Base-by-base conservation (phyloP, 2,113 vertebrate species). In the Datnioides undecimradiatus region DNA sequence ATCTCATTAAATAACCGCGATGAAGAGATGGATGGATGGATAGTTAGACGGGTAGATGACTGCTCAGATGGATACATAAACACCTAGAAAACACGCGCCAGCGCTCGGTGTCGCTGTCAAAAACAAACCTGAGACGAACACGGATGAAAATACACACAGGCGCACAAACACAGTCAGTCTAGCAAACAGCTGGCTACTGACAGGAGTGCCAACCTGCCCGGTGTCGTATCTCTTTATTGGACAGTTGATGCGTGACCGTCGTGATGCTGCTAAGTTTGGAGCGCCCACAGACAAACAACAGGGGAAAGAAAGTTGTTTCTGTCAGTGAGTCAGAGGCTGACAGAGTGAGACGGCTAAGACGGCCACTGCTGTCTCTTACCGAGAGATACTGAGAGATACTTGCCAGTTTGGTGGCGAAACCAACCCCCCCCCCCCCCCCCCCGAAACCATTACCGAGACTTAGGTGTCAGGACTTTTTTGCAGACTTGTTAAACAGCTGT, bases 1-100 rank as follows among this genome's bases (percentile, higher is more conserved):
- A 89, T 93, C 93, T 95, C 91, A 93, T 95, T 95, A 95, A 94
- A 92, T 79, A 88, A 85, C 76, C 58, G 73, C 51, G 59, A 84
- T 71, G 79, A 81, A 83, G 71, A 67, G 88, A 87, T 49, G 66
- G 51, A 68, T 23, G 21, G 78, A 78, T 67, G 8, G 64, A 48
- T n/a, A 12, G 51, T 67, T 67, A 29, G 69, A 64, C 38, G 36
- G 51, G 67, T 67, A 29, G 69, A 64, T 43, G 36, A 43, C 31
- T 9, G 45, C 43, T 55, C 25, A 52, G 65, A 57, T 19, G 67
- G 60, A 69, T 51, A 45, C 60, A 73, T 29, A 52, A 57, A 83
- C 27, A 88, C 77, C 70, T 54, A 76, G 65, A 73, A n/a, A n/a
- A 65, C 58, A 73, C 73, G 81, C 3, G 49, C 23, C 5, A 80